Percentiles rank a stretch among this genome's conserved stretches.
Evolutionary conservation across 2,113 vertebrate species (phyloP).

Genomic region (Sterna hirundo): DNA sequence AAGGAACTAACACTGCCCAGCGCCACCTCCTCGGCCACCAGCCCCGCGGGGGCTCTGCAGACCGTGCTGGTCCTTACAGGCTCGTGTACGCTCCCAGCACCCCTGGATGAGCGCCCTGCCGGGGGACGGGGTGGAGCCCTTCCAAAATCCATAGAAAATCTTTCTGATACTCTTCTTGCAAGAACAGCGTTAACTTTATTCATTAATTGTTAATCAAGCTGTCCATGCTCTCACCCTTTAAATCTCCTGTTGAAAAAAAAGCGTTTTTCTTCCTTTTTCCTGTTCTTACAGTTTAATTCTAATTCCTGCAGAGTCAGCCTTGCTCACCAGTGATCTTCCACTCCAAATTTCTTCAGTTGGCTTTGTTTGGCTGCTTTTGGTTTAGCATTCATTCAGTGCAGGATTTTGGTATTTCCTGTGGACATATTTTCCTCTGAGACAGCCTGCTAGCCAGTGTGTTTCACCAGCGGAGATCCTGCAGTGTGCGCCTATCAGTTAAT

Average conservation of each 20-base stretch:
- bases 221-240: not conserved
- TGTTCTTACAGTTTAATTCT: not conserved
- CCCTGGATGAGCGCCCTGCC: fast-evolving
- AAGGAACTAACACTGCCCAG: fast-evolving
- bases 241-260: not conserved
- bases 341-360: not conserved
- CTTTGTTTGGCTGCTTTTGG: not conserved
- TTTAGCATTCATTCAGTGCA: not conserved
- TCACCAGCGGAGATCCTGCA: not conserved
- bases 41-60: not conserved
- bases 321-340: not conserved
- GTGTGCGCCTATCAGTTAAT: not conserved
- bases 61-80: fast-evolving
- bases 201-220: not conserved
- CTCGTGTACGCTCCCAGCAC: fast-evolving
- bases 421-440: not conserved
- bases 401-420: not conserved
- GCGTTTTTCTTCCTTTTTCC: not conserved
- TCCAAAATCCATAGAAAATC: not conserved
- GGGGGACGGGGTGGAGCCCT: fast-evolving
- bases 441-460: not conserved
- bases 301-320: not conserved
- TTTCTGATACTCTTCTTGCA: not conserved
- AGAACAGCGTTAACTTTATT: not conserved
- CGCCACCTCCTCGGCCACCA: not conserved